Base-by-base conservation (phyloP, 1,140 invertebrate genomes). In the Brachionus paranguensis region DNA sequence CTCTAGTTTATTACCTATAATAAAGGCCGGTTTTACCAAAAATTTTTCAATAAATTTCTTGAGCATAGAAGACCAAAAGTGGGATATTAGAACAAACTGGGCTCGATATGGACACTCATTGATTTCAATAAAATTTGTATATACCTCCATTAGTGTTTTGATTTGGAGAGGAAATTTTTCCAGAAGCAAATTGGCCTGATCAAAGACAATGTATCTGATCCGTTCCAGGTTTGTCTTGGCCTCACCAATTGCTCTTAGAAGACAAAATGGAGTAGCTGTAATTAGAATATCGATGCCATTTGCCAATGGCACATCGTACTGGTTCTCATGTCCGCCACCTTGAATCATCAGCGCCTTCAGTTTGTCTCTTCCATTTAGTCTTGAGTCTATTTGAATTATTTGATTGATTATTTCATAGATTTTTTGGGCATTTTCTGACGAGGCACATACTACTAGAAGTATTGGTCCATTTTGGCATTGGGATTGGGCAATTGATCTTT, bases 161-260 rank as follows among this genome's bases (percentile, higher is more conserved):
- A 81, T 64, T 64, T 81, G 78, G 5, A 41, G 17, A 2, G 53
- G 78, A 68, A 81, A 81, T 47, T 81, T 81, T 81, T 81, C 78
- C 41, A 81, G 20, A 0, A 81, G n/a, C 12, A 43, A 20, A 27
- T 81, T 45, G 10, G 17, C 20, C 11, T 81, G 27, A 20, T 81
- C 53, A 43, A 81, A 68, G 6, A 64, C 50, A 20, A 81, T 27
- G n/a, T 81, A 81, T 45, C 29, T 64, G 8, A 81, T 24, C n/a
- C 78, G 14, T 60, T 81, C 53, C 3, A 81, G 43, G 60, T 81
- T 81, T 45, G 78, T 81, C 17, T 81, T 81, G 7, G 78, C 20
- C 24, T 10, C 17, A 29, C 78, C 78, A 41, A 81, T 20, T 8
- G 64, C 64, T 81, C 53, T 60, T 2, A 81, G 41, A 1, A 81